These are phyloP conservation scores for Drosophila pseudotakahashii DNA, from an alignment of 2,888 invertebrate species.

Conservation along the genomic window DNA sequence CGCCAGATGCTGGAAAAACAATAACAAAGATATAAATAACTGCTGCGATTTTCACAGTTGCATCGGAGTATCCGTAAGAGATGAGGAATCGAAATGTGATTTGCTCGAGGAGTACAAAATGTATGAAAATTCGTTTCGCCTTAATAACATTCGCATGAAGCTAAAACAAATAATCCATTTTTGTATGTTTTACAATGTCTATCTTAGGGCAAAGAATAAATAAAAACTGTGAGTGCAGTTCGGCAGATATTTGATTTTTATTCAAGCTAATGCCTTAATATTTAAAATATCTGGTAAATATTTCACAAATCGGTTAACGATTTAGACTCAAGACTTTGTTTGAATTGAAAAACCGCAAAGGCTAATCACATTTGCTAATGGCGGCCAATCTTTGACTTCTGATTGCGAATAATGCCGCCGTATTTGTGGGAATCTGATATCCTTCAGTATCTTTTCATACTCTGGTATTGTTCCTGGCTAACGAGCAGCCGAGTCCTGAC, in stretches of 20 bases:
- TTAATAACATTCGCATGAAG: conserved; percentile 10
- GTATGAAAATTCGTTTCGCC: conserved; percentile 12
- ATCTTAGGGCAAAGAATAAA: no score
- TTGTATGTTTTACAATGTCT: not conserved
- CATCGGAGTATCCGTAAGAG: conserved; percentile 1
- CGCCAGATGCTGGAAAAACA: conserved; percentile 39
- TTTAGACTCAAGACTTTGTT: no score
- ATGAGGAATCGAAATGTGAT: conserved; percentile 17
- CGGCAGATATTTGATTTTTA: no score
- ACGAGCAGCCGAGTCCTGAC: conserved; percentile 56
- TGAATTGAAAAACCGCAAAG: no score
- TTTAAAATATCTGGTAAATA: no score
- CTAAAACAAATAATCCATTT: not conserved
- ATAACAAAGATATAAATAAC: conserved; percentile 39
- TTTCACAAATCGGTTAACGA: no score
- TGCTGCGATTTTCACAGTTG: conserved; percentile 20
- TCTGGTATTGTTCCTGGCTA: conserved; percentile 43
- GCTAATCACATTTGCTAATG: not conserved
- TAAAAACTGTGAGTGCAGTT: no score
- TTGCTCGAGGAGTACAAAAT: conserved; percentile 19
- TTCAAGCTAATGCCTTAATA: no score
- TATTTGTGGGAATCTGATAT: conserved; percentile 7
- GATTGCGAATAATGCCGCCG: conserved; percentile 18
- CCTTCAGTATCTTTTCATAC: not conserved
- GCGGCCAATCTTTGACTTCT: conserved; percentile 13